These are phyloP conservation scores for Diabrotica balteata DNA, from an alignment of 2,888 invertebrate species.

Conservation along the genomic window DNA sequence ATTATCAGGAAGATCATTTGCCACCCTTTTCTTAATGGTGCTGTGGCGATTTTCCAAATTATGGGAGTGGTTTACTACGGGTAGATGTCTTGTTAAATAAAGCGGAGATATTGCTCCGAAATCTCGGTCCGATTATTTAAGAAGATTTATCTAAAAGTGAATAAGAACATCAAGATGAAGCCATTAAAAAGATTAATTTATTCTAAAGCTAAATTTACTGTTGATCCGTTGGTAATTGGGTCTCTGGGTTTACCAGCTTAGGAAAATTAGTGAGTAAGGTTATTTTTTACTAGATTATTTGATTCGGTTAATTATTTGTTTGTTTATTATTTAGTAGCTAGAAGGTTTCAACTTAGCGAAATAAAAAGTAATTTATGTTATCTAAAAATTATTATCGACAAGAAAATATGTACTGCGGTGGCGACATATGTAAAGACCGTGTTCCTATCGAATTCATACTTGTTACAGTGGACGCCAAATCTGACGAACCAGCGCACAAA, in stretches of 20 bases:
- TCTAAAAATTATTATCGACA: too few relatives aligned
- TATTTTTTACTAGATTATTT: not conserved
- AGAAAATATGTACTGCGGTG: too few relatives aligned
- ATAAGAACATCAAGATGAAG: conserved; percentile 3
- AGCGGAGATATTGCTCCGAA: conserved; percentile 1
- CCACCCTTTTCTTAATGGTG: conserved; percentile 28
- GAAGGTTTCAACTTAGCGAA: too few relatives aligned
- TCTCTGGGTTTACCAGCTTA: not conserved
- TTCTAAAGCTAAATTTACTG: not conserved
- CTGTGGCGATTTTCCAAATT: conserved; percentile 25
- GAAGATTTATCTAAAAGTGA: not conserved
- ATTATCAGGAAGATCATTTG: conserved; percentile 30
- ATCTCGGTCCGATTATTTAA: conserved; percentile 1
- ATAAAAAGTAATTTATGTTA: too few relatives aligned
- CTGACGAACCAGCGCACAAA: too few relatives aligned
- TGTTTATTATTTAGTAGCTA: too few relatives aligned
- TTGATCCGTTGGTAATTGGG: not conserved
- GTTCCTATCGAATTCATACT: too few relatives aligned
- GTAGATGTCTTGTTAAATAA: conserved; percentile 10
- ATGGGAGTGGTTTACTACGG: conserved; percentile 12
- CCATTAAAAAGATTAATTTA: not conserved
- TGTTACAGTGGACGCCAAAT: too few relatives aligned
- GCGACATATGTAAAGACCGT: too few relatives aligned
- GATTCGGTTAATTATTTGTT: too few relatives aligned
- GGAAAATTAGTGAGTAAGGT: not conserved